Percentiles rank a stretch among this genome's conserved stretches.
These are phyloP conservation scores for Drosophila kambysellisi DNA, from an alignment of 2,888 invertebrate species.

Conservation along the genomic window DNA sequence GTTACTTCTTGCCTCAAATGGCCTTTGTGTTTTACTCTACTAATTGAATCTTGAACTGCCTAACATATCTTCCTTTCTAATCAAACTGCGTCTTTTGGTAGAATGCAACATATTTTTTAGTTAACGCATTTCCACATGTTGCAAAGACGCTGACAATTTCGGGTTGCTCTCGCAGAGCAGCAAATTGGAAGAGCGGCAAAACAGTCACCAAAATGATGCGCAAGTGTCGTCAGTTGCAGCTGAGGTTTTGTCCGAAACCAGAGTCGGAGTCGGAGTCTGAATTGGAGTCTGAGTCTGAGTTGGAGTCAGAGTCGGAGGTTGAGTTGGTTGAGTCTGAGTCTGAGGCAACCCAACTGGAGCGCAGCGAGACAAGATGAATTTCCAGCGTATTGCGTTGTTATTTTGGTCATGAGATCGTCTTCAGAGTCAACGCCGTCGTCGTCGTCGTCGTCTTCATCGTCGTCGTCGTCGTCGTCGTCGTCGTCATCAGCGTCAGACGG, in stretches of 20 bases:
- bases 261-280: neutral
- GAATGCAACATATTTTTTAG: neutral
- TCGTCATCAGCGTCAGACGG: constrained; percentile 51
- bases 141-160: constrained; percentile 26
- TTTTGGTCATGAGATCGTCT: constrained; percentile 75
- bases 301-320: neutral
- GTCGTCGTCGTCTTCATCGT: constrained; percentile 19
- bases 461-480: constrained; percentile 22
- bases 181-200: constrained; percentile 25
- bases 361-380: constrained; percentile 68
- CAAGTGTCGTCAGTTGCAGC: constrained; percentile 68
- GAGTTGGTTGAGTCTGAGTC: neutral
- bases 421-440: constrained; percentile 38
- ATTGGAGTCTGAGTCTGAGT: neutral
- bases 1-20: no score
- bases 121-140: constrained; percentile 6
- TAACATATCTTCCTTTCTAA: neutral
- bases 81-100: neutral
- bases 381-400: constrained; percentile 76
- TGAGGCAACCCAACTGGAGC: constrained; percentile 34
- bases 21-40: no score
- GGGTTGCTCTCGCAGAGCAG: constrained; percentile 15
- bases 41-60: no score
- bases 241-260: neutral
- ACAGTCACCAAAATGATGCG: constrained; percentile 69